Evolutionary conservation across 2,888 invertebrate species (phyloP).

Genomic region (Digitonthophagus gazella): DNA sequence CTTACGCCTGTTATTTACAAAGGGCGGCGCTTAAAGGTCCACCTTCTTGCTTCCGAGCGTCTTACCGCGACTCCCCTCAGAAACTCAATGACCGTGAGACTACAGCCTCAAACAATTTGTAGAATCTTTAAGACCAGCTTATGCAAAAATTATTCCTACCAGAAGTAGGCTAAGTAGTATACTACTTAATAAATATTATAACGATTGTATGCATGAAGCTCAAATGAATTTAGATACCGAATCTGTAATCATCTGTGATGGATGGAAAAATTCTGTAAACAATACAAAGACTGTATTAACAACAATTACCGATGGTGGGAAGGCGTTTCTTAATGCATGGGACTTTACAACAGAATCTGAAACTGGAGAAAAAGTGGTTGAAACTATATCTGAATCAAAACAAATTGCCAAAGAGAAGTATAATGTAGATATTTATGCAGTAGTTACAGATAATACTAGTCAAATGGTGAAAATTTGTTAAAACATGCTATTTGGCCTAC

Average conservation of each 20-base stretch:
- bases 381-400: constrained; percentile 24
- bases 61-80: too few relatives aligned
- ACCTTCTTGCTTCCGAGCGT: too few relatives aligned
- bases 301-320: constrained; percentile 17
- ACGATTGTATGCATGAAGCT: constrained; percentile 1
- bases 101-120: constrained; percentile 19
- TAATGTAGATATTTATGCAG: constrained; percentile 28
- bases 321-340: constrained; percentile 30
- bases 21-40: too few relatives aligned
- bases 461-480: constrained; percentile 28
- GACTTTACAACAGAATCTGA: constrained; percentile 29
- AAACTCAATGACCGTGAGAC: too few relatives aligned
- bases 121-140: constrained; percentile 10
- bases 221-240: constrained; percentile 2
- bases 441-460: constrained; percentile 32
- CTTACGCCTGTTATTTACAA: too few relatives aligned
- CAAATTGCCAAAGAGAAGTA: constrained; percentile 25
- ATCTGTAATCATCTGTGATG: constrained; percentile 27
- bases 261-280: constrained; percentile 27
- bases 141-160: constrained; percentile 10
- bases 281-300: constrained; percentile 26
- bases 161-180: constrained; percentile 13
- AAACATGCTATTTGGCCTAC: constrained; percentile 27
- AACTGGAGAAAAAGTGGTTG: constrained; percentile 22
- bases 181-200: constrained; percentile 1